Evolutionary conservation across 2,113 vertebrate genomes (phyloP).

Genomic region (Thalassoma bifasciatum): DNA sequence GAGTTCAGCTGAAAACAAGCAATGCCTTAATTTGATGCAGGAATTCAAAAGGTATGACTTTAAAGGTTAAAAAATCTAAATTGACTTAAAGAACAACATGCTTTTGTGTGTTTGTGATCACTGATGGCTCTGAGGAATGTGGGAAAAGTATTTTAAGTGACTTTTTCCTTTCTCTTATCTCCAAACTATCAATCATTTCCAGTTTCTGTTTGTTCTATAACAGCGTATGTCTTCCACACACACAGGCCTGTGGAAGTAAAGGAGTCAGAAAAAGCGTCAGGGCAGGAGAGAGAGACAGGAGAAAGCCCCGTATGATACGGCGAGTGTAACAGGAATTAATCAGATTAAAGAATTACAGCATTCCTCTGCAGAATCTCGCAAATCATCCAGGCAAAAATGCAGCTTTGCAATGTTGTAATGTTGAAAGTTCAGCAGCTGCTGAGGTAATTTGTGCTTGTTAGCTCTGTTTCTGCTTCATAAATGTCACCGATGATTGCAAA

Average conservation of each 20-base stretch:
- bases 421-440: constrained; percentile 33
- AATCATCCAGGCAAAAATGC: constrained; percentile 53
- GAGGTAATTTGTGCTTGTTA: constrained; percentile 14
- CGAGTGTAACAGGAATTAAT: constrained; percentile 72
- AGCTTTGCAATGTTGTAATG: constrained; percentile 57
- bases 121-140: not conserved
- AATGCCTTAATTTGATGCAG: too few relatives aligned
- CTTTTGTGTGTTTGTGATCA: not conserved
- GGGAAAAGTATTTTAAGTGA: not conserved
- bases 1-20: too few relatives aligned
- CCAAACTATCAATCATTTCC: not conserved
- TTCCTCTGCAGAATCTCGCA: constrained; percentile 68
- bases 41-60: not conserved
- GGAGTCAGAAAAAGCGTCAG: constrained; percentile 34
- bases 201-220: not conserved
- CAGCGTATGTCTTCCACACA: constrained; percentile 10
- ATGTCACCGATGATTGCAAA: constrained; percentile 17
- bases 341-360: constrained; percentile 83
- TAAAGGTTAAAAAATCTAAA: too few relatives aligned
- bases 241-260: constrained; percentile 17
- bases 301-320: constrained; percentile 59
- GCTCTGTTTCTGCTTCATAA: constrained; percentile 1
- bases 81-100: not conserved
- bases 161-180: not conserved
- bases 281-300: constrained; percentile 36